Conservation (phyloP, 2,797 vertebrate species). For the Momotus momota region DNA sequence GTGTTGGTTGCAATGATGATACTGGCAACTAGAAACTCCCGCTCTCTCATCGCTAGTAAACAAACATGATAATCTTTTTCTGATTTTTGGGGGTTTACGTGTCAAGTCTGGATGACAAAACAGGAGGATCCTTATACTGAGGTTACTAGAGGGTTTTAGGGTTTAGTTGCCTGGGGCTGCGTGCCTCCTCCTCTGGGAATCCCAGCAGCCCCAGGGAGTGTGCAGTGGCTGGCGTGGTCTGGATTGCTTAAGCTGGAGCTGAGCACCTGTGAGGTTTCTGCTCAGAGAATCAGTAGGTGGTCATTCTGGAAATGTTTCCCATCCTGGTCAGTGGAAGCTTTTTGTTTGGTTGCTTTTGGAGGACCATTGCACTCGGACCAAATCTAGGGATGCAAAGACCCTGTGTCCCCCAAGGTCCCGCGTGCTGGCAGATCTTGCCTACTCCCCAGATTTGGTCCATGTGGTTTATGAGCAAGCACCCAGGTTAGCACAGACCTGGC, state of each 20-base stretch:
- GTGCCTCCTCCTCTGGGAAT: background rate
- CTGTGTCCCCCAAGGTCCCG: accelerated
- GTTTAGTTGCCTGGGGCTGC: background rate
- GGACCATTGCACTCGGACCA: accelerated
- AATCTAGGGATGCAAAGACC: background rate
- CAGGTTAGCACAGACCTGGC: background rate
- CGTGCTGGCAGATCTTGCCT: background rate
- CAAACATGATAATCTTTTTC: background rate
- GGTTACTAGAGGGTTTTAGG: background rate
- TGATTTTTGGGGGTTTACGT: background rate
- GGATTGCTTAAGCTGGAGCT: background rate
- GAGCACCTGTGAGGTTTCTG: background rate
- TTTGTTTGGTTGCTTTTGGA: background rate
- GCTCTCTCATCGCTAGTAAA: background rate
- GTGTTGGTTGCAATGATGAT: background rate
- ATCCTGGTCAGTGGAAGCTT: background rate
- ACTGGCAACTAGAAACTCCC: background rate
- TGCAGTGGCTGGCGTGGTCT: background rate
- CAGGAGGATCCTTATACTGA: background rate
- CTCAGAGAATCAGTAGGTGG: background rate
- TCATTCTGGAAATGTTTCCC: background rate
- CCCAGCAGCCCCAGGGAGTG: accelerated
- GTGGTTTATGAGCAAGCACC: background rate
- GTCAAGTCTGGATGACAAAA: background rate
- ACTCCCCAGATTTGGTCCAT: accelerated